phyloP scores from a whole-genome alignment of 2,113 vertebrate genomes.

The Lagenorhynchus albirostris region DNA sequence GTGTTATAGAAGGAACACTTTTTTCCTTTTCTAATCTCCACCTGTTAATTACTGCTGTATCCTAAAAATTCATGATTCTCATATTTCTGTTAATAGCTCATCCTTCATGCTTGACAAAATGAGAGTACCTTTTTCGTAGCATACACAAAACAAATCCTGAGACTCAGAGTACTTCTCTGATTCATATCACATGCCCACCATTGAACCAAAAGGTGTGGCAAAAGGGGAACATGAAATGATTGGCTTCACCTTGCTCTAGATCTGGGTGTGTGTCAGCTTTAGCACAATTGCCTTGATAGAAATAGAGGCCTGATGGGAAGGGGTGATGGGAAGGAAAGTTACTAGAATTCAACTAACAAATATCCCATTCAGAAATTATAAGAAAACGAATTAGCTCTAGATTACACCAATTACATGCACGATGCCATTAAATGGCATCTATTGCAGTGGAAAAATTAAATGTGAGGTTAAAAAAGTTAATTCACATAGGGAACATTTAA shows the following conservation, averaged over 20 bases:
- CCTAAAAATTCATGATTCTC: background rate
- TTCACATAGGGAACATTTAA: background rate
- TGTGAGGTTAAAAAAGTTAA: slow-evolving; percentile 46
- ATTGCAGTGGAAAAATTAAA: slow-evolving; percentile 14
- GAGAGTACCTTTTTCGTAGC: background rate
- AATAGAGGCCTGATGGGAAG: background rate
- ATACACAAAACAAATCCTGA: background rate
- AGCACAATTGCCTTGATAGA: background rate
- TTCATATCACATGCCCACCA: background rate
- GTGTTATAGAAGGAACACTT: background rate
- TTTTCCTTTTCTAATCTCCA: background rate
- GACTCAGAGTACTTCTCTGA: background rate
- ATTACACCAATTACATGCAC: background rate
- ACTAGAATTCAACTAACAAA: background rate
- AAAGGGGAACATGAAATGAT: background rate
- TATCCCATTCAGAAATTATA: background rate
- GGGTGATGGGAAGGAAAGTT: background rate
- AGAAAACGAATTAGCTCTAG: background rate
- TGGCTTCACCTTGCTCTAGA: background rate
- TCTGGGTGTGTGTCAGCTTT: background rate
- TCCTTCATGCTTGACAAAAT: background rate
- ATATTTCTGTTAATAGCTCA: background rate
- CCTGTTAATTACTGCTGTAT: background rate
- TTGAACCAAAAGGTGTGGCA: background rate
- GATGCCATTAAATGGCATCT: slow-evolving; percentile 8